Evolutionary conservation across 2,888 invertebrate species (phyloP).

Genomic region (Clepsis dumicolana): DNA sequence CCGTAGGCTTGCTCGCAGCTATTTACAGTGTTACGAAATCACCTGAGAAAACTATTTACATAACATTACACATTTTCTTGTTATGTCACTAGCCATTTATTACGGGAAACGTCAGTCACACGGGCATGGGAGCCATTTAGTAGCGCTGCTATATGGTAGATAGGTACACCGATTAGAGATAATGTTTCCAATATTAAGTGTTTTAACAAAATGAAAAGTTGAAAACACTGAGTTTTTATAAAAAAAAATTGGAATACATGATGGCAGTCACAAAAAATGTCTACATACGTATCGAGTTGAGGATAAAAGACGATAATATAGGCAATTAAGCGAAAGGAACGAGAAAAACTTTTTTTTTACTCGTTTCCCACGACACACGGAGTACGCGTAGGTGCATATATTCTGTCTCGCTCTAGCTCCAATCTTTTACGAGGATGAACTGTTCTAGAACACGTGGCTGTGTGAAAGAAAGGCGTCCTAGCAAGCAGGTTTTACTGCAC

Average conservation of each 20-base stretch:
- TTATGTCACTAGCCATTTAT: conserved; percentile 51
- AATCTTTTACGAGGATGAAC: conserved; percentile 36
- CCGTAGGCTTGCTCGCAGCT: conserved; percentile 66
- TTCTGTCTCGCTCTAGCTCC: conserved; percentile 55
- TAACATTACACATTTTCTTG: conserved; percentile 60
- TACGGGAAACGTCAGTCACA: conserved; percentile 31
- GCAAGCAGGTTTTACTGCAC: conserved; percentile 62
- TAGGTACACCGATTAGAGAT: not conserved
- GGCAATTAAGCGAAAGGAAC: conserved; percentile 72
- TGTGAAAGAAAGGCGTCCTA: conserved; percentile 64
- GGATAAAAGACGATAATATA: conserved; percentile 69
- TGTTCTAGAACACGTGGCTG: conserved; percentile 49
- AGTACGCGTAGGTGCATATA: conserved; percentile 52
- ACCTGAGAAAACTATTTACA: conserved; percentile 71
- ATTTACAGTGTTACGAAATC: conserved; percentile 72
- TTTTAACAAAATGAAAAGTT: not conserved
- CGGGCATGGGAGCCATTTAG: conserved; percentile 4
- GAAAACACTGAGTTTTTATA: not conserved
- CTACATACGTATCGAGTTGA: conserved; percentile 56
- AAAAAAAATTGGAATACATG: not conserved
- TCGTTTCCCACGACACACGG: conserved; percentile 75
- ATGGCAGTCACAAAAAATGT: conserved; percentile 42
- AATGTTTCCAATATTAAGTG: no score
- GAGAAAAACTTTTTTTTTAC: conserved; percentile 71
- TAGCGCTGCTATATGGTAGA: not conserved